Evolutionary conservation across 2,888 invertebrate species (phyloP).

Genomic region (Yponomeuta sedellus): DNA sequence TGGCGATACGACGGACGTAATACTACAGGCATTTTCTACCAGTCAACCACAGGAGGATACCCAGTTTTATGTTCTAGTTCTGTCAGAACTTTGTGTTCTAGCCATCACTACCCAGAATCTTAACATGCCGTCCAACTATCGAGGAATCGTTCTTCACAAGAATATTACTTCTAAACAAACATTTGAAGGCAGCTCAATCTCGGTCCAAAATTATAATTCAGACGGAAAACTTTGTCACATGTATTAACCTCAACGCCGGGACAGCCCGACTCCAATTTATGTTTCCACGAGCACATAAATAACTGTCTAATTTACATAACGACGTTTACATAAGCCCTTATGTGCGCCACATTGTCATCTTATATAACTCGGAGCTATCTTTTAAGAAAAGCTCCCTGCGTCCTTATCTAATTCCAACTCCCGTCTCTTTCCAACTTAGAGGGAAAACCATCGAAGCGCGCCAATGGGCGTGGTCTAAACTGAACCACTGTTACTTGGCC

Average conservation of each 20-base stretch:
- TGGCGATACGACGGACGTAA: too few relatives aligned
- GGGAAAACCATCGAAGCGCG: constrained; percentile 59
- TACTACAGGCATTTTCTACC: too few relatives aligned
- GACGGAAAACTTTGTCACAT: neutral
- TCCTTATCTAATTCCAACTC: constrained; percentile 55
- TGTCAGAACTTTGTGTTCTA: too few relatives aligned
- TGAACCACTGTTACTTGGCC: constrained; percentile 46
- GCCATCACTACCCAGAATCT: too few relatives aligned
- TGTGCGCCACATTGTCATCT: constrained; percentile 60
- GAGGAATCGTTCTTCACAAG: neutral
- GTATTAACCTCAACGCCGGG: neutral
- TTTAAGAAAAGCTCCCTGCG: constrained; percentile 58
- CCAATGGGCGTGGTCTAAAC: constrained; percentile 59
- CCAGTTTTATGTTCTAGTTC: too few relatives aligned
- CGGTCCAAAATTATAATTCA: neutral
- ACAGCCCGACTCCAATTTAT: constrained; percentile 54
- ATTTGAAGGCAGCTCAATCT: neutral
- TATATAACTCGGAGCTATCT: constrained; percentile 67
- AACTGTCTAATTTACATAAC: constrained; percentile 68
- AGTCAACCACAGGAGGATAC: too few relatives aligned
- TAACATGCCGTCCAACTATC: too few relatives aligned
- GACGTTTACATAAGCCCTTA: constrained; percentile 54
- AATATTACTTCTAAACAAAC: neutral
- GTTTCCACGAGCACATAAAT: constrained; percentile 54
- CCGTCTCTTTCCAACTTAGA: constrained; percentile 44